Conservation (phyloP, 1,140 invertebrate species). For the fruit fly (Drosophila melanogaster) region Release_6_plus_ISO1_MT NC_004354.4:2101001-2101500, state of each 20-base stretch:
- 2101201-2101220: slow-evolving; percentile 1
- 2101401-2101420: slow-evolving; percentile 57
- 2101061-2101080: background rate
- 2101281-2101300: slow-evolving; percentile 55
- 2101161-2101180: slow-evolving; percentile 26
- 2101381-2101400: slow-evolving; percentile 37
- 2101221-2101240: slow-evolving; percentile 29
- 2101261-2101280: slow-evolving; percentile 8
- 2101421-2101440: slow-evolving; percentile 24
- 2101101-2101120: slow-evolving; percentile 18
- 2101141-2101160: slow-evolving; percentile 47
- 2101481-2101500: slow-evolving; percentile 58
- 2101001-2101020: background rate
- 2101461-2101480: slow-evolving; percentile 71
- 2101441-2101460: slow-evolving; percentile 63
- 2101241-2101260: background rate
- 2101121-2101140: slow-evolving; percentile 29
- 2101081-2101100: slow-evolving; percentile 8
- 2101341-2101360: background rate
- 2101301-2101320: slow-evolving; percentile 37
- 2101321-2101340: slow-evolving; percentile 23
- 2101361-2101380: slow-evolving; percentile 6
- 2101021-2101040: background rate
- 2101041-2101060: slow-evolving; percentile 2
- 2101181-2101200: slow-evolving; percentile 7